A percentile compares a stretch with the other conserved stretches of the same genome.
These are phyloP conservation scores for Euleptes europaea DNA, from an alignment of 2,113 vertebrate species.

Conservation along the genomic window DNA sequence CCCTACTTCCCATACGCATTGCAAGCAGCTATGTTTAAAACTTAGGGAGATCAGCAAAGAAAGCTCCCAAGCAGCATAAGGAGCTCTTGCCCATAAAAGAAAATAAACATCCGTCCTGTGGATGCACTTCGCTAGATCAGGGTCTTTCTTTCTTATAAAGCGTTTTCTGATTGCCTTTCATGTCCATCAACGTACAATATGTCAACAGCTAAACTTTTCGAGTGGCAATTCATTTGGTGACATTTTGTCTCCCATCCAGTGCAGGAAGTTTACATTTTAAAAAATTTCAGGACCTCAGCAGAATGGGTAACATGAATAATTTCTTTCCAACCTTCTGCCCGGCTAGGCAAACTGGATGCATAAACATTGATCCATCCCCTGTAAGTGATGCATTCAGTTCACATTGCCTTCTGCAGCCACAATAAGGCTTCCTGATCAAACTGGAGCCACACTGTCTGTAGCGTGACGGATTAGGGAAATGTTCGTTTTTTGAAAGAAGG, in stretches of 20 bases:
- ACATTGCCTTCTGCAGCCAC: background rate
- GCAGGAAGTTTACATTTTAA: background rate
- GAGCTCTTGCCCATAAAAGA: background rate
- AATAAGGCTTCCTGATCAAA: background rate
- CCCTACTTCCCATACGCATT: background rate
- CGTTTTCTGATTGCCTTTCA: background rate
- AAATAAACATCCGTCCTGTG: background rate
- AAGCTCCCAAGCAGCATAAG: background rate
- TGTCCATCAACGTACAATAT: background rate
- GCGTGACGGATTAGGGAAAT: background rate
- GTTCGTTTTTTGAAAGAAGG: background rate
- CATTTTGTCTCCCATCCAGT: background rate
- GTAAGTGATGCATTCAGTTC: background rate
- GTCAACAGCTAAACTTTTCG: background rate
- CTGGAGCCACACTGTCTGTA: constrained; percentile 3
- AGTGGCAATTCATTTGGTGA: background rate
- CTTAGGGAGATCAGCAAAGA: background rate
- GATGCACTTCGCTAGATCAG: background rate
- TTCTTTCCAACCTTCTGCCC: background rate
- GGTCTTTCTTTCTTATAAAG: background rate
- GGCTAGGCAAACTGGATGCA: background rate
- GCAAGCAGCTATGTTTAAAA: background rate
- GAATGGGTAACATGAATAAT: background rate
- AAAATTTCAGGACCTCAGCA: background rate
- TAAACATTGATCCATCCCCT: constrained; percentile 11